Evolutionary conservation across 1,140 invertebrate genomes (phyloP).

Genomic region (Bombus consobrinus): DNA sequence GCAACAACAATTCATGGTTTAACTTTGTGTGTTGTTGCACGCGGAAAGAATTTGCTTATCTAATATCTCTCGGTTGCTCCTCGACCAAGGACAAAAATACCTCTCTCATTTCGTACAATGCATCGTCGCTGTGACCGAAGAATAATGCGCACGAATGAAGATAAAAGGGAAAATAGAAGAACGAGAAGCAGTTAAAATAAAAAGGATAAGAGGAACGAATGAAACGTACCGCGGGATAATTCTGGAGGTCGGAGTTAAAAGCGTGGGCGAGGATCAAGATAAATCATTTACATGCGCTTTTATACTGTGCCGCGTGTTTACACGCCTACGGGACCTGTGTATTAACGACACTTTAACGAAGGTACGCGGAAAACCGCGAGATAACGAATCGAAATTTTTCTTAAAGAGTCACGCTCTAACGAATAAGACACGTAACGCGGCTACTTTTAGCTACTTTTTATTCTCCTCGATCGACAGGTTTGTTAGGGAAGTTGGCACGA

Average conservation of each 20-base stretch:
- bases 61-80: conserved; percentile 17
- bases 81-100: not conserved
- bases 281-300: conserved; percentile 65
- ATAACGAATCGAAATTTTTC: conserved; percentile 11
- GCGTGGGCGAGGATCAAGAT: conserved; percentile 61
- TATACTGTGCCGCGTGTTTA: conserved; percentile 59
- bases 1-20: conserved; percentile 8
- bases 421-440: not conserved
- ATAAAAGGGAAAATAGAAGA: conserved; percentile 15
- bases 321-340: conserved; percentile 49
- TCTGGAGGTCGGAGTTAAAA: conserved; percentile 59
- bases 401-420: conserved; percentile 8
- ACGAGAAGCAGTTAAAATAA: not conserved
- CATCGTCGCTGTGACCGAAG: not conserved
- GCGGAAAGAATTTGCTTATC: conserved; percentile 18
- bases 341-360: conserved; percentile 46
- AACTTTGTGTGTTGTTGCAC: conserved; percentile 27
- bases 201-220: not conserved
- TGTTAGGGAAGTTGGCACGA: not conserved
- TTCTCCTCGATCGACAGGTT: not conserved
- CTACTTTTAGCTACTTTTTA: not conserved
- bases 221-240: conserved; percentile 49
- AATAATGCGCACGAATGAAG: conserved; percentile 35
- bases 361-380: conserved; percentile 37
- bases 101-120: conserved; percentile 17